phyloP scores from a whole-genome alignment of 2,797 vertebrate genomes.

The Sebastes dallii region DNA sequence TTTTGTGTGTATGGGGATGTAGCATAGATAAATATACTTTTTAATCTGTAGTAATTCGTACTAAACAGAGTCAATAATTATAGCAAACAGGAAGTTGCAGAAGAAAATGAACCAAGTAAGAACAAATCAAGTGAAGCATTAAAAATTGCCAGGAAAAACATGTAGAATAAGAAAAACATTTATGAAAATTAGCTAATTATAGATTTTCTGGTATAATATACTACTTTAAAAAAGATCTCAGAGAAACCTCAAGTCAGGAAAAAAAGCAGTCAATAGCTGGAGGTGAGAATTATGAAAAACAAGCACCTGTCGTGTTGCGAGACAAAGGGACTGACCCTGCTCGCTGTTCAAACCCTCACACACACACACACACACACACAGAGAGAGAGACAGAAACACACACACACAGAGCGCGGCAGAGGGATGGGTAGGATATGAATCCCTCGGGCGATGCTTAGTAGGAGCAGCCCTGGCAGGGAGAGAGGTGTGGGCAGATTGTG shows the following conservation, averaged over 20 bases:
- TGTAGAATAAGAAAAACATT: background rate
- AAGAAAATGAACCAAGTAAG: background rate
- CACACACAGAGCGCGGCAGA: conserved; percentile 28
- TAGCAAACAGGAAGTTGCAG: background rate
- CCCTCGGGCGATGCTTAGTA: conserved; percentile 95
- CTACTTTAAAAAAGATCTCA: background rate
- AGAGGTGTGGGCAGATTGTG: conserved; percentile 96
- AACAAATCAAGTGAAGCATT: background rate
- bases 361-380: conserved; percentile 8
- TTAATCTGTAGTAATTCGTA: background rate
- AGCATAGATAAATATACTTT: background rate
- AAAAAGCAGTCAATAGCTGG: conserved; percentile 16
- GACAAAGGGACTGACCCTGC: conserved; percentile 59
- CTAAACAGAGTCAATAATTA: background rate
- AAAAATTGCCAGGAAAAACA: background rate
- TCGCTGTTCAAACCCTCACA: conserved; percentile 27
- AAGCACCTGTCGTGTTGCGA: conserved; percentile 59
- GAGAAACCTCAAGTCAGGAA: background rate
- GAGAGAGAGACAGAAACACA: conserved; percentile 24
- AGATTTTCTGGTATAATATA: background rate
- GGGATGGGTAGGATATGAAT: conserved; percentile 80
- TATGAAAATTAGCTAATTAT: background rate
- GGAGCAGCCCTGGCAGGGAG: conserved; percentile 92
- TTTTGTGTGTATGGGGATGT: background rate
- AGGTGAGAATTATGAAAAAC: conserved; percentile 46